Base-by-base conservation (phyloP, 1,140 invertebrate species). In the Drosophila bocki region DNA sequence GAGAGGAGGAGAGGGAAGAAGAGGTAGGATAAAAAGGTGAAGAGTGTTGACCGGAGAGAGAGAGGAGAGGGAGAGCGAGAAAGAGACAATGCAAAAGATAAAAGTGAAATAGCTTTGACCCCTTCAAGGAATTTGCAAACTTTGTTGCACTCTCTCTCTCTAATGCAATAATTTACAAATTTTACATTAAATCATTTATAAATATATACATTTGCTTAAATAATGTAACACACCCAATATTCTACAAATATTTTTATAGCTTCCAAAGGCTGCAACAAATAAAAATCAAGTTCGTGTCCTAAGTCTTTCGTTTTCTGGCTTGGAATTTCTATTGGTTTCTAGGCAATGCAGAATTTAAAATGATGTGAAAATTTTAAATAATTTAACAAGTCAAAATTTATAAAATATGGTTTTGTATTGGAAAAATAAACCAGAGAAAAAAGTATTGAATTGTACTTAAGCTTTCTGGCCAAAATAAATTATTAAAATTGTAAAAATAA, bases 51-150 rank as follows among this genome's bases (percentile, higher is more conserved):
- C 5, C 9, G 47, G 3, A 26, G 19, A 22, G 15, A 6, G 17
- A 19, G 48, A 8, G 37, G 19, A 15, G 17, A 33, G n/a, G 32
- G 9, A 19, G 41, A 19, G 8, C 13, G 12, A 29, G 13, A 63
- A 33, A 26, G 60, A 63, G 63, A 33, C 68, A 69, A 71, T n/a
- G 44, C 33, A 32, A 41, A 12, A 57, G 29, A 48, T 33, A 48
- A 57, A 69, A 54, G 33, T 51, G 59, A 69, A 70, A 51, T 35
- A 57, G 64, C 35, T 69, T 71, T 71, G 64, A 71, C 69, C 69
- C n/a, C 69, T 44, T 69, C 42, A 69, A 71, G 69, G 69, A 71
- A 56, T 54, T 56, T 68, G 32, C 29, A 33, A 33, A 33, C 29
- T 4, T 51, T 51, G 50, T 51, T 51, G 26, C 50, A 33, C 50